Evolutionary conservation across 2,797 vertebrate genomes (phyloP).

Genomic region (Holocentrus rufus): DNA sequence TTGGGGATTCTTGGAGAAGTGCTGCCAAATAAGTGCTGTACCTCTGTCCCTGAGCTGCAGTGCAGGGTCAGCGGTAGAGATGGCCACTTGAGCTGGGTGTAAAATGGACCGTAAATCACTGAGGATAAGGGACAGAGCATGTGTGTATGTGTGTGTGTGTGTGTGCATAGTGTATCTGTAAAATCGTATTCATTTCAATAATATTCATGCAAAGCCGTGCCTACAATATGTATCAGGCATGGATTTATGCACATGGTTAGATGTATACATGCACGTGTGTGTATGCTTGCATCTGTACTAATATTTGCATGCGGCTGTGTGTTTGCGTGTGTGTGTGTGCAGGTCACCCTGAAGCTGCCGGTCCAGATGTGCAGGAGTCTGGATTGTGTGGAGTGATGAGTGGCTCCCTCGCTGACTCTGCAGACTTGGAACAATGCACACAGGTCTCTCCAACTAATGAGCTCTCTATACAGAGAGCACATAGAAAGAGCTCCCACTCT

Average conservation of each 20-base stretch:
- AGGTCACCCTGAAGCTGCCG: slow-evolving; percentile 79
- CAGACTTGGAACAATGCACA: slow-evolving; percentile 81
- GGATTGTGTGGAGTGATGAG: slow-evolving; percentile 75
- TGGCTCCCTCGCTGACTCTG: slow-evolving; percentile 79
- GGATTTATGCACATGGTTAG: slow-evolving; percentile 47
- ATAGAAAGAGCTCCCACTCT: slow-evolving; percentile 61
- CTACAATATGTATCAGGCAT: slow-evolving; percentile 58
- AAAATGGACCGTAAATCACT: slow-evolving; percentile 74
- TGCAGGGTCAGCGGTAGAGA: slow-evolving; percentile 70
- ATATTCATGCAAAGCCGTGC: slow-evolving; percentile 36
- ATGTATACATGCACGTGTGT: slow-evolving; percentile 30
- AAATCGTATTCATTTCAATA: slow-evolving; percentile 52
- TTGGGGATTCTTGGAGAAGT: slow-evolving; percentile 50
- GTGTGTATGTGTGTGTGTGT: slow-evolving; percentile 22
- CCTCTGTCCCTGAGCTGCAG: slow-evolving; percentile 66
- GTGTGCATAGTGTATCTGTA: slow-evolving; percentile 15
- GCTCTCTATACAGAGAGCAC: slow-evolving; percentile 73
- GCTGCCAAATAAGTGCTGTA: slow-evolving; percentile 63
- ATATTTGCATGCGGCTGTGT: not conserved
- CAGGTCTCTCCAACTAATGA: slow-evolving; percentile 81
- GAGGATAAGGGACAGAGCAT: slow-evolving; percentile 42
- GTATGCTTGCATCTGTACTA: slow-evolving; percentile 10
- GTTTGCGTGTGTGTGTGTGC: slow-evolving; percentile 24
- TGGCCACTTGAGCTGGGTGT: slow-evolving; percentile 71
- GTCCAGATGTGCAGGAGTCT: slow-evolving; percentile 79